These are phyloP conservation scores for Fragum whitleyi DNA, from an alignment of 2,888 invertebrate species.

Conservation along the genomic window DNA sequence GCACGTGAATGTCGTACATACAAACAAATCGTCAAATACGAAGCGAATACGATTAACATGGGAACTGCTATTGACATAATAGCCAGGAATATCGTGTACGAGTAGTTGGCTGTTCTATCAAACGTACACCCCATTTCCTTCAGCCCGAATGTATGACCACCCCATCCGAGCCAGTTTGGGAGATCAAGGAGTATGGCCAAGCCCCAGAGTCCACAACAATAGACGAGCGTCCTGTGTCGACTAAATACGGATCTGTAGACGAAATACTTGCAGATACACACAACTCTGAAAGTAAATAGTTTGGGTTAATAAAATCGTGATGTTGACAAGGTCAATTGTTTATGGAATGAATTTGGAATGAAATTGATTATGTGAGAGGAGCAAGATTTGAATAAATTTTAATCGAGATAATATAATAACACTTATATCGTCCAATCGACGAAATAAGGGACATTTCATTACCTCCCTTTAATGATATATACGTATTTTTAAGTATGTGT, in stretches of 20 bases:
- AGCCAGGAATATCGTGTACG: conserved; percentile 73
- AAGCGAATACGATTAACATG: conserved; percentile 63
- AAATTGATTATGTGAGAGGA: too few species aligned
- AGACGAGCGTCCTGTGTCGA: conserved; percentile 61
- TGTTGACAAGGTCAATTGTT: too few species aligned
- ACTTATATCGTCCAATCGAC: too few species aligned
- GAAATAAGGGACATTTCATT: too few species aligned
- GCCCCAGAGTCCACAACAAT: conserved; percentile 67
- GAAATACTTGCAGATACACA: conserved; percentile 66
- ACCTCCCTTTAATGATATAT: too few species aligned
- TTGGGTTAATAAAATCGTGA: too few species aligned
- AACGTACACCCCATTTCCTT: conserved; percentile 76
- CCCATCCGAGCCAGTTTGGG: conserved; percentile 75
- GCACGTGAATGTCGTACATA: conserved; percentile 54
- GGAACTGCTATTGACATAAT: conserved; percentile 65
- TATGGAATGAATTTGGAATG: too few species aligned
- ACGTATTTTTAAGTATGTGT: too few species aligned
- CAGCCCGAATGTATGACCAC: conserved; percentile 72
- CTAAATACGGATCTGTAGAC: conserved; percentile 66
- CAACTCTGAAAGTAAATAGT: conserved; percentile 71
- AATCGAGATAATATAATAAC: too few species aligned
- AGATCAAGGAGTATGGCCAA: conserved; percentile 63
- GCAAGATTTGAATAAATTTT: too few species aligned
- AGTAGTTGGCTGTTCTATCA: conserved; percentile 68
- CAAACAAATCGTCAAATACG: conserved; percentile 64